These are phyloP conservation scores for Ectemnius cavifrons DNA, from an alignment of 2,888 invertebrate genomes.

Conservation along the genomic window DNA sequence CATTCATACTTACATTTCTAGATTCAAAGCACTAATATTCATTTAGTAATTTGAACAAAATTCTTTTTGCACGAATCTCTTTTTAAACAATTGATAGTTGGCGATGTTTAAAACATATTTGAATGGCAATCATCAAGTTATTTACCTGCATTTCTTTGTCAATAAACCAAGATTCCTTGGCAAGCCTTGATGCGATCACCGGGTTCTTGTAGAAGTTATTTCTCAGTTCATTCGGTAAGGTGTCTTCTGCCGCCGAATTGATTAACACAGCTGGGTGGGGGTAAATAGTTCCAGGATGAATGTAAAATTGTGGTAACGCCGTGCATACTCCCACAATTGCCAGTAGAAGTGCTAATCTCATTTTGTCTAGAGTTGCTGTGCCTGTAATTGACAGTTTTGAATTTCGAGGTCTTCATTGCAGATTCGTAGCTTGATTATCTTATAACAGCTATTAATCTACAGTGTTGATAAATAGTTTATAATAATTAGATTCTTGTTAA, in stretches of 20 bases:
- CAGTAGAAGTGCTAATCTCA: constrained; percentile 52
- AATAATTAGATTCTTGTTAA: no score
- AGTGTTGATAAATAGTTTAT: no score
- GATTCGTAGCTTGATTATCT: no score
- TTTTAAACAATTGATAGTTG: no score
- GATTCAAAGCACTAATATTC: no score
- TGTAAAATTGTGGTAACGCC: constrained; percentile 67
- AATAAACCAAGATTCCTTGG: constrained; percentile 88
- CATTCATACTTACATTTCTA: no score
- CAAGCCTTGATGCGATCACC: constrained; percentile 84
- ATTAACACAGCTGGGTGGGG: constrained; percentile 86
- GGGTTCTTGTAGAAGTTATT: constrained; percentile 90
- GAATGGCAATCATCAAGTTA: no score
- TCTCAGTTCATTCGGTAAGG: constrained; percentile 84
- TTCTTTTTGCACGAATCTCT: no score
- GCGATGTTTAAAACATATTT: no score
- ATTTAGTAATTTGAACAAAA: no score
- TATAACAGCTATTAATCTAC: no score
- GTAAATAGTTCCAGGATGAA: constrained; percentile 57
- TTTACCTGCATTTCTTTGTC: constrained; percentile 85
- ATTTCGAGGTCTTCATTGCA: not conserved
- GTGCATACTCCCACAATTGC: constrained; percentile 54
- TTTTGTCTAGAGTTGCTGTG: constrained; percentile 19
- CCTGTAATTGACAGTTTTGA: constrained; percentile 4
- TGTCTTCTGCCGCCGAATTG: constrained; percentile 86